Conservation (phyloP, 2,888 invertebrate genomes). For the Ceriagrion tenellum region DNA sequence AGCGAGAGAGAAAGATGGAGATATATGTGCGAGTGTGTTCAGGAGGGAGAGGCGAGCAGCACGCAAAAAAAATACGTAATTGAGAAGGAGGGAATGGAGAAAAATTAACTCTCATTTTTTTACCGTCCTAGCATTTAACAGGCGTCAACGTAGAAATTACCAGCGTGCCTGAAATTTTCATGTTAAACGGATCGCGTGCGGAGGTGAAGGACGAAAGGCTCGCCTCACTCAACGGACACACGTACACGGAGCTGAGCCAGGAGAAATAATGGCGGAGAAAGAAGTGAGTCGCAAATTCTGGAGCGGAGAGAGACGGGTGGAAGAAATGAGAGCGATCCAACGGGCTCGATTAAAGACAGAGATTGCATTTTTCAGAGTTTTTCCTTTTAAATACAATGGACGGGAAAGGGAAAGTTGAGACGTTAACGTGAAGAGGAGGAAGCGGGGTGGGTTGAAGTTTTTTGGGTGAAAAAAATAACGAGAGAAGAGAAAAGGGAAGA, state of each 20-base stretch:
- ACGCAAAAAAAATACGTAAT: neutral
- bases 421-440: neutral
- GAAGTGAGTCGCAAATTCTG: conserved; percentile 1
- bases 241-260: neutral
- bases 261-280: neutral
- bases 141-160: conserved; percentile 44
- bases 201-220: conserved; percentile 40
- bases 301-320: neutral
- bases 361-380: neutral
- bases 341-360: neutral
- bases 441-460: neutral
- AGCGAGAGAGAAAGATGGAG: neutral
- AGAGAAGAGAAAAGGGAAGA: neutral
- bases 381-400: neutral
- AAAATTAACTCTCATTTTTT: neutral
- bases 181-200: conserved; percentile 26
- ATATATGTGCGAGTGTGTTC: no score
- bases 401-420: neutral
- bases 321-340: neutral
- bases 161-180: conserved; percentile 49
- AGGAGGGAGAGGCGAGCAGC: neutral
- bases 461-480: neutral
- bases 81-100: neutral
- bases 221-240: neutral
- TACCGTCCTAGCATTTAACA: neutral